Conservation (phyloP, 2,888 invertebrate species). For the Tetragnatha montana region DNA sequence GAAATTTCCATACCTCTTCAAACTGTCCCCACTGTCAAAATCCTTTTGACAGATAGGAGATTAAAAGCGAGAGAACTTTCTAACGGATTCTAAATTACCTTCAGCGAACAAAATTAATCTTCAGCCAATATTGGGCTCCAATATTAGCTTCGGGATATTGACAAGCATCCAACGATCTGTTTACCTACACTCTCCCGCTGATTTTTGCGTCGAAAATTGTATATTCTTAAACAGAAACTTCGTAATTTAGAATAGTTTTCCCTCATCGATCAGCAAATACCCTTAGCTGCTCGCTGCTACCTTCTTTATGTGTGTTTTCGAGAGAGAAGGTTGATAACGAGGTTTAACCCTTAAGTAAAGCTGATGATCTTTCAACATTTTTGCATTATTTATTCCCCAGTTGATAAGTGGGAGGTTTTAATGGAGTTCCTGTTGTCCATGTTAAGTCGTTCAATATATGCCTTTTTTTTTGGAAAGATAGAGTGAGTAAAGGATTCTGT, state of each 20-base stretch:
- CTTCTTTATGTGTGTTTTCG: not conserved
- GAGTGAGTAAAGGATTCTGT: too few species aligned
- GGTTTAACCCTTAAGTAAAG: not conserved
- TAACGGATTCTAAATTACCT: conserved; percentile 25
- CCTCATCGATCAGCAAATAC: not conserved
- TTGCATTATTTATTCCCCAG: not conserved
- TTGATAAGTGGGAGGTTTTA: not conserved
- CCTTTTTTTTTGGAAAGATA: not conserved
- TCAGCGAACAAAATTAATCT: conserved; percentile 15
- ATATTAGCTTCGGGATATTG: conserved; percentile 34
- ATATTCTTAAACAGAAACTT: conserved; percentile 4
- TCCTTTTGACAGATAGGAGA: conserved; percentile 25
- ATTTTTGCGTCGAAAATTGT: not conserved
- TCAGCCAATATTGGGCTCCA: conserved; percentile 16
- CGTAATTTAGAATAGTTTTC: not conserved
- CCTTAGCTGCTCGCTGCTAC: not conserved
- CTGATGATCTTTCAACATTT: not conserved
- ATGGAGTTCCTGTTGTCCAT: not conserved
- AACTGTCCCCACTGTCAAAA: conserved; percentile 7
- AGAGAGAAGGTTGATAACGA: not conserved
- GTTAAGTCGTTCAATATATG: not conserved
- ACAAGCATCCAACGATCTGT: conserved; percentile 3
- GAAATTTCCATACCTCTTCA: not conserved
- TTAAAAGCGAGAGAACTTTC: conserved; percentile 23
- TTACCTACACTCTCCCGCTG: not conserved